A percentile compares a stretch with the other conserved stretches of the same genome.
phyloP scores from a whole-genome alignment of 2,113 vertebrate genomes.

The Ptilorrhoa leucosticta region DNA sequence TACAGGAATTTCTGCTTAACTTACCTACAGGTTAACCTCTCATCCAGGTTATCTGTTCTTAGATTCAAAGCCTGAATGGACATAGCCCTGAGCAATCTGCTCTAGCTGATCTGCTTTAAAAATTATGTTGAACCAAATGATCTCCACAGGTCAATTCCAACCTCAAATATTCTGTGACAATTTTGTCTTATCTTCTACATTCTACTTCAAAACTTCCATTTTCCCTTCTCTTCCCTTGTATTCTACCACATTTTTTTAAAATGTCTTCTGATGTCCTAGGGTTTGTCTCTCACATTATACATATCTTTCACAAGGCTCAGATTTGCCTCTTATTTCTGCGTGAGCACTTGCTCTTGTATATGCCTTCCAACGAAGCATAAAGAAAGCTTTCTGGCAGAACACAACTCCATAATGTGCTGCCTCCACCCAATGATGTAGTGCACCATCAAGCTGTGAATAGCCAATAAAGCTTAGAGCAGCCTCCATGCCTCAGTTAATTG shows the following conservation, averaged over 20 bases:
- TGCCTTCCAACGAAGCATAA: not conserved
- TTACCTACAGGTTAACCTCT: not conserved
- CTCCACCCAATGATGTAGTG: not conserved
- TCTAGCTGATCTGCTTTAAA: not conserved
- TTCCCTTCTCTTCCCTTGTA: not conserved
- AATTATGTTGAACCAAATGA: not conserved
- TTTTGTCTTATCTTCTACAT: not conserved
- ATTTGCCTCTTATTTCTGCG: not conserved
- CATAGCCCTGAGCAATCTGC: not conserved
- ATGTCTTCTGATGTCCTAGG: not conserved
- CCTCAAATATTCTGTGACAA: not conserved
- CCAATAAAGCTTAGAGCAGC: not conserved
- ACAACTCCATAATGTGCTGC: not conserved
- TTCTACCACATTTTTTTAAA: not conserved
- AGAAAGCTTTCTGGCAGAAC: not conserved
- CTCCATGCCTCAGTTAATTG: not conserved
- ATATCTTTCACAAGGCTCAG: not conserved
- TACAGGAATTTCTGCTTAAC: not conserved
- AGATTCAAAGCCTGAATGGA: not conserved
- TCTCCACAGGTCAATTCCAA: not conserved
- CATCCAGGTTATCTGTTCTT: not conserved
- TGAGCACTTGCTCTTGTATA: not conserved
- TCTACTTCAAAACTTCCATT: not conserved
- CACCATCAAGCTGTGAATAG: not conserved
- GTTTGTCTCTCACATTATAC: not conserved